Base-by-base conservation (phyloP, 2,797 vertebrate genomes). In the Sebastolobus altivelis region DNA sequence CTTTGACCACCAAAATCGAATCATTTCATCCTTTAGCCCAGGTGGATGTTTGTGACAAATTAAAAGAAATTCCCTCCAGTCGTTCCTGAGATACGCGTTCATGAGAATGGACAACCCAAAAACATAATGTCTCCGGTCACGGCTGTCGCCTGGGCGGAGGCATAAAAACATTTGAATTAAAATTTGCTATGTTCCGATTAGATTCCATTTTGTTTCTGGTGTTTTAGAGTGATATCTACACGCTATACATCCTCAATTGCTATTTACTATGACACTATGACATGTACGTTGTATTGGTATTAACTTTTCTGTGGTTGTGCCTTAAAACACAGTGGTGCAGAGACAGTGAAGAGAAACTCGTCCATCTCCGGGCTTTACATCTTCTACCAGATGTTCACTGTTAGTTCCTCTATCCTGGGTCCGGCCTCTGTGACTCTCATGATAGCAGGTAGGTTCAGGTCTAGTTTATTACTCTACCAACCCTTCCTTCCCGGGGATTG, bases 391-490 rank as follows among this genome's bases (percentile, higher is more conserved):
- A 93, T 93, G 92, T 94, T 97, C 68, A 93, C 95, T 5, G 96
- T 96, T 66, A 89, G 93, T 54, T 96, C 96, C 54, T 97, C 96
- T 11, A 96, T 97, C 80, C 94, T 97, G n/a, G 96, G 96, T 61
- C 96, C 96, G 4, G 96, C 96, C 11, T 96, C 96, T 62, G 96
- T 96, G 61, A 95, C 95, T 63, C 91, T 97, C 54, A 97, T 97
- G 96, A 93, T 96, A 61, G 96, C 96, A 93, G 95, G 96, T 96
- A 73, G 16, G 77, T 74, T 76, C 20, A 67, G 3, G 18, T 75
- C 31, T 62, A 59, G 12, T 74, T 40, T 62, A 46, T 3, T 46
- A 35, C n/a, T 49, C 35, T 52, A 22, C 20, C 8, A 29, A 18
- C 37, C 25, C 6, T 18, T 56, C 11, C 11, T 33, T 54, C 13